A percentile compares a stretch with the other conserved stretches of the same genome.
phyloP scores from a whole-genome alignment of 2,113 vertebrate species.

The Actenoides hombroni region DNA sequence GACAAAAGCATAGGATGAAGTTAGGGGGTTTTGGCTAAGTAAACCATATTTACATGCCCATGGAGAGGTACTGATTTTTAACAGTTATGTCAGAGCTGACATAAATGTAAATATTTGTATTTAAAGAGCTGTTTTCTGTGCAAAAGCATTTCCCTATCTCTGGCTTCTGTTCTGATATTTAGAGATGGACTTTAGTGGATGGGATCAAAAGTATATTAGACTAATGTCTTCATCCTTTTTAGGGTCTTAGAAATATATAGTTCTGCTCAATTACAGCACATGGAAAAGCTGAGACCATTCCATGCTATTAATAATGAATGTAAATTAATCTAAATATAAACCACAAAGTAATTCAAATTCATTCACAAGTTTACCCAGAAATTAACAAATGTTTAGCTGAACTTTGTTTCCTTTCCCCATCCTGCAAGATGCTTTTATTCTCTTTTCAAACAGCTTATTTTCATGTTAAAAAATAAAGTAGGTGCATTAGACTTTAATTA shows the following conservation, averaged over 20 bases:
- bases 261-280: neutral
- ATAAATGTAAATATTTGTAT: neutral
- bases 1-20: neutral
- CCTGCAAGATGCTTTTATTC: neutral
- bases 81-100: neutral
- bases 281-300: neutral
- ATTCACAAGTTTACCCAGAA: neutral
- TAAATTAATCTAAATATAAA: neutral
- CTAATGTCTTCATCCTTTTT: neutral
- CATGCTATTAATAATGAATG: neutral
- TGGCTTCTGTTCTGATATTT: neutral
- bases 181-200: neutral
- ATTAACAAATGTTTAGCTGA: neutral
- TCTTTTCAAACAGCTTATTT: neutral
- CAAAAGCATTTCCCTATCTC: neutral
- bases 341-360: neutral
- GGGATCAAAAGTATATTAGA: neutral
- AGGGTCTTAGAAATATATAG: neutral
- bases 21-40: neutral
- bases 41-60: rapidly evolving
- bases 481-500: neutral
- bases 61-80: neutral
- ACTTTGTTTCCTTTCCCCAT: neutral
- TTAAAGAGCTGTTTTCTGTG: neutral
- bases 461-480: neutral